These are phyloP conservation scores for Tachysurus fulvidraco DNA, from an alignment of 2,113 vertebrate species.

Conservation along the genomic window DNA sequence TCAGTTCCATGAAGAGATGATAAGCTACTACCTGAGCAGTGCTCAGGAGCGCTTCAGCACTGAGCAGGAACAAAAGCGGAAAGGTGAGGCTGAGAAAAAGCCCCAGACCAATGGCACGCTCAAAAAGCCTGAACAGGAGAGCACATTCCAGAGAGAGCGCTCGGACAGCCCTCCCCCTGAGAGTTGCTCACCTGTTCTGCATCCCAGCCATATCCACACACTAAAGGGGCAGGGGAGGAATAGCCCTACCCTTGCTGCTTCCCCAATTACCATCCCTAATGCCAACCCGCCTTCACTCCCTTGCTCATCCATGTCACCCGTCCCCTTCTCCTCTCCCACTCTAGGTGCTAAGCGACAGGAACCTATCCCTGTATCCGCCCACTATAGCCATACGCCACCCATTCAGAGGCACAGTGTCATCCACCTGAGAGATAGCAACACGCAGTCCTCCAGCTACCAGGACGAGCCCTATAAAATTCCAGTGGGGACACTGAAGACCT, in stretches of 20 bases:
- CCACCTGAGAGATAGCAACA: slow-evolving; percentile 87
- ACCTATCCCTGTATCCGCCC: slow-evolving; percentile 81
- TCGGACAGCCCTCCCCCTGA: slow-evolving; percentile 82
- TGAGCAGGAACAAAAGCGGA: slow-evolving; percentile 93
- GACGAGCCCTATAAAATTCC: slow-evolving; percentile 83
- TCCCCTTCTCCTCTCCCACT: slow-evolving; percentile 82
- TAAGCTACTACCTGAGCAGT: slow-evolving; percentile 92
- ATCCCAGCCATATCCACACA: slow-evolving; percentile 80
- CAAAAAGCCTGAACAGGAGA: slow-evolving; percentile 73
- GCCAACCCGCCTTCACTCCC: slow-evolving; percentile 57
- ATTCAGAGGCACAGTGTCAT: slow-evolving; percentile 93
- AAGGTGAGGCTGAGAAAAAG: slow-evolving; percentile 78
- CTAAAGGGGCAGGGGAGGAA: slow-evolving; percentile 85
- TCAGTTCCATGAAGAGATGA: slow-evolving; percentile 99
- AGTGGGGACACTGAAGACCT: slow-evolving; percentile 89
- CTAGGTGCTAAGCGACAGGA: slow-evolving; percentile 79
- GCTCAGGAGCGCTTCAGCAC: slow-evolving; percentile 97
- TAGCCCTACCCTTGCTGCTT: slow-evolving; percentile 76
- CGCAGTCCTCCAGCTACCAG: slow-evolving; percentile 84
- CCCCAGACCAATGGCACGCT: slow-evolving; percentile 61
- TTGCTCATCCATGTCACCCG: slow-evolving; percentile 55
- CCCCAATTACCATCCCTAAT: slow-evolving; percentile 56
- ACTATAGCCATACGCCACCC: slow-evolving; percentile 94
- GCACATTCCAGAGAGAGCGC: slow-evolving; percentile 73
- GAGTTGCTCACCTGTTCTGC: slow-evolving; percentile 84